Base-by-base conservation (phyloP, 2,113 vertebrate species). In the Plectropomus leopardus region DNA sequence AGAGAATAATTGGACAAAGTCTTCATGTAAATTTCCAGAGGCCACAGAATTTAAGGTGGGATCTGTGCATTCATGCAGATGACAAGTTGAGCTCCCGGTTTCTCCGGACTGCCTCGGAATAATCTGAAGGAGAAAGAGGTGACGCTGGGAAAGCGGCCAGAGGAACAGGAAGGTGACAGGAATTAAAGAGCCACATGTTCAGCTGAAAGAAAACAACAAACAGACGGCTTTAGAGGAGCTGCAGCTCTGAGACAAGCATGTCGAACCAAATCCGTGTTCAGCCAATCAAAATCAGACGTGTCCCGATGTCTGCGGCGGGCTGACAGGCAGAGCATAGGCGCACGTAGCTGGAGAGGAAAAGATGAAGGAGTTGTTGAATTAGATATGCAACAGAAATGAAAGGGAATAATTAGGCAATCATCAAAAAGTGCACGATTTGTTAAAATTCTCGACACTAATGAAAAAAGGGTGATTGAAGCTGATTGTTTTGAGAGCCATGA, bases 1-100 rank as follows among this genome's bases (percentile, higher is more conserved):
- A 76, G 63, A 87, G 84, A 87, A 89, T 95, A 95, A 95, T 95
- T 95, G 93, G 93, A 89, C 92, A 92, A 92, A 91, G 93, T 89
- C 91, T 51, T 92, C 93, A 94, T 94, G 93, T 92, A 94, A 93
- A 95, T 93, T 84, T 92, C 65, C 72, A 47, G 76, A 54, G 90
- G 91, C 81, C 85, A 78, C 66, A 69, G 89, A 92, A 85, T 89
- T 92, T 90, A 88, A 92, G 92, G 92, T 92, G 88, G 80, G 92
- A 93, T 91, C 86, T 93, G 94, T 91, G 92, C 91, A 90, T 86
- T 75, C 94, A 94, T 90, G 94, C 94, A 89, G 84, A 83, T 89
- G 94, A 95, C 94, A 95, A 70, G 89, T 94, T 93, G 92, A 94
- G 92, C 90, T 79, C 83, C 82, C 9, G 70, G 65, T 82, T 90